Percentiles rank a stretch among this genome's conserved stretches.
Conservation (phyloP, 2,888 invertebrate species). For the Cephus rjabovi region DNA sequence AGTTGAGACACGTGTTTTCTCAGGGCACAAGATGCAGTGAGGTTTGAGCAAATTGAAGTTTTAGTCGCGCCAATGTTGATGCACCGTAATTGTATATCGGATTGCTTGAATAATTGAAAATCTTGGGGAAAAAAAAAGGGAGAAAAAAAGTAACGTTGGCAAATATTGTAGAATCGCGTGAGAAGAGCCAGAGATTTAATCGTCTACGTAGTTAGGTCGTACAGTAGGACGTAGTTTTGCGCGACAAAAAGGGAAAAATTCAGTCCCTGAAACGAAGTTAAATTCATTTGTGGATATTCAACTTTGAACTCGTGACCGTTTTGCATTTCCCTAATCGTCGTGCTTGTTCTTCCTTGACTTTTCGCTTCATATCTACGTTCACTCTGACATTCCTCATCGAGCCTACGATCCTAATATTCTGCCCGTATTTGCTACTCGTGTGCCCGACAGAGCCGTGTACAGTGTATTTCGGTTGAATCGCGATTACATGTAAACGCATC, state of each 20-base stretch:
- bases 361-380: too few relatives aligned
- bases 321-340: background rate
- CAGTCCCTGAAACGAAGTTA: background rate
- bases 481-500: background rate
- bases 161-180: conserved; percentile 14
- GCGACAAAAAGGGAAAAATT: background rate
- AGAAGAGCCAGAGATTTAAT: background rate
- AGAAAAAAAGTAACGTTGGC: conserved; percentile 22
- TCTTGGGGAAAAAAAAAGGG: background rate
- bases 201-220: background rate
- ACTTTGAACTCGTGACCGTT: background rate
- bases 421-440: background rate
- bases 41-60: background rate
- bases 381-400: background rate
- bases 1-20: background rate
- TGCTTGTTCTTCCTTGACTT: background rate
- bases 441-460: background rate
- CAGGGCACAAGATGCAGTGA: background rate
- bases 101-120: conserved; percentile 27
- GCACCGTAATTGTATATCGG: conserved; percentile 19
- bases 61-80: conserved; percentile 6
- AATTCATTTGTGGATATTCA: background rate
- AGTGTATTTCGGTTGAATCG: background rate
- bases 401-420: background rate
- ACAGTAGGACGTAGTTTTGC: background rate